phyloP scores from a whole-genome alignment of 2,797 vertebrate species.

The Numenius phaeopus region DNA sequence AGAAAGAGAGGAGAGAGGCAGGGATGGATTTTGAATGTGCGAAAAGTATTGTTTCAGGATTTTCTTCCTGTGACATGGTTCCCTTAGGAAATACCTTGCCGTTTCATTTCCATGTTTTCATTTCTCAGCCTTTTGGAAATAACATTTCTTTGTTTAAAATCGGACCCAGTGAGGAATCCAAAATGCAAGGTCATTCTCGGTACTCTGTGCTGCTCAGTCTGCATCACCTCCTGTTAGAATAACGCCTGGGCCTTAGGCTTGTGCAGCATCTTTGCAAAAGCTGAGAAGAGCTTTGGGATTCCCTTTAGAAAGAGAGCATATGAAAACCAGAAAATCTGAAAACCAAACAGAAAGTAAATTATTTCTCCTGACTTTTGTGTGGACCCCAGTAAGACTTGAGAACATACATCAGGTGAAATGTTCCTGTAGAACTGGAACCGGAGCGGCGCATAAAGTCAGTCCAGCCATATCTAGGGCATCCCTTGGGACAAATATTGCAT shows the following conservation, averaged over 20 bases:
- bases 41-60: slow-evolving; percentile 1
- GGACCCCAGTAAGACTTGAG: neutral
- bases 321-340: neutral
- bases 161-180: neutral
- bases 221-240: neutral
- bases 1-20: neutral
- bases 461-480: neutral
- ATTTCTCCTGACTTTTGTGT: neutral
- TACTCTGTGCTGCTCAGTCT: neutral
- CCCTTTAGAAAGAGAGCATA: neutral
- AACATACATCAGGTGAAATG: neutral
- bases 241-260: neutral
- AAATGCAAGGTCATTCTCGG: neutral
- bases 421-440: rapidly evolving
- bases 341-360: neutral
- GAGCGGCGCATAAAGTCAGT: neutral
- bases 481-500: neutral
- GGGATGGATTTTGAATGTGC: neutral
- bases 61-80: neutral
- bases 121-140: slow-evolving; percentile 9
- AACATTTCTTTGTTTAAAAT: slow-evolving; percentile 21
- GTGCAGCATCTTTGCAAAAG: neutral
- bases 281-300: neutral
- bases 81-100: slow-evolving; percentile 1
- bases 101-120: slow-evolving; percentile 29